These are phyloP conservation scores for Anabacerthia variegaticeps DNA, from an alignment of 2,797 vertebrate species.

Conservation along the genomic window DNA sequence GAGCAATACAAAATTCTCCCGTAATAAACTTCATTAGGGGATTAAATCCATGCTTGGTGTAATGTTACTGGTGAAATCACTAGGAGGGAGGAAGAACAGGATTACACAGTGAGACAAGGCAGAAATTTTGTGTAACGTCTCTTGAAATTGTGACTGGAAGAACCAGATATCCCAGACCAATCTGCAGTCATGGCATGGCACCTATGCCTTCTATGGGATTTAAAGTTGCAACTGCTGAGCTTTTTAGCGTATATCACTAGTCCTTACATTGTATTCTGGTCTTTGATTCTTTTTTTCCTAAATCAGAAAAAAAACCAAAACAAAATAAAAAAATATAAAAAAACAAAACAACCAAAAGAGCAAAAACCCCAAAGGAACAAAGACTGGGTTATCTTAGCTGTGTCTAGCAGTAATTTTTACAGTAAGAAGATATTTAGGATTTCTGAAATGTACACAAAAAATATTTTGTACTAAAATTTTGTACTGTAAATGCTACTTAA, in stretches of 20 bases:
- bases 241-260: not conserved
- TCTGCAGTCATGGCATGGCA: not conserved
- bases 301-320: not conserved
- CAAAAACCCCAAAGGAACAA: not conserved
- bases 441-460: not conserved
- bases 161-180: not conserved
- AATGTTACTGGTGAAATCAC: not conserved
- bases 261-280: not conserved
- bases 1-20: not conserved
- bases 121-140: not conserved
- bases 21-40: not conserved
- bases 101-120: not conserved
- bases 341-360: no score
- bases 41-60: not conserved
- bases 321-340: no score
- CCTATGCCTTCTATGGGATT: accelerated
- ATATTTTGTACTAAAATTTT: not conserved
- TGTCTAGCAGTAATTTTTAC: not conserved
- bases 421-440: not conserved
- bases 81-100: not conserved
- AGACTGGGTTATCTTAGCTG: not conserved
- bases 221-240: not conserved
- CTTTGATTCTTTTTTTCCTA: not conserved
- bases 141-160: not conserved
- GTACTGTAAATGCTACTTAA: not conserved